Percentiles rank a stretch among this genome's conserved stretches.
Evolutionary conservation across 1,140 invertebrate genomes (phyloP).

Genomic region (Himalopsyche phryganea): DNA sequence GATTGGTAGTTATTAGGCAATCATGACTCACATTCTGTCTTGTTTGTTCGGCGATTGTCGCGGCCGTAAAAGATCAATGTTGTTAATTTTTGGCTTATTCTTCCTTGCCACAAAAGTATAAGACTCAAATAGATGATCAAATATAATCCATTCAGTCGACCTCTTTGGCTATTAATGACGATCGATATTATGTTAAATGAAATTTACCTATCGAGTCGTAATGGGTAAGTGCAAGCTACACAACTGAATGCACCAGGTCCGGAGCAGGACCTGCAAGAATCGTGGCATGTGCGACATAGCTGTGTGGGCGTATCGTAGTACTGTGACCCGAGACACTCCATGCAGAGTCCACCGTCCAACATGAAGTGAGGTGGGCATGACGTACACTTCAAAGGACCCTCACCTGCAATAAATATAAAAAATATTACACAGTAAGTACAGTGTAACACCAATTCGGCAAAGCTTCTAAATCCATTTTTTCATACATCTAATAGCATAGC

Average conservation of each 20-base stretch:
- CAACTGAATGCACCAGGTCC: slow-evolving; percentile 70
- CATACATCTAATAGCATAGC: too few relatives aligned
- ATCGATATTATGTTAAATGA: too few relatives aligned
- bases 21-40: too few relatives aligned
- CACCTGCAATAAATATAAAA: slow-evolving; percentile 48
- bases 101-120: too few relatives aligned
- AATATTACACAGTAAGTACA: not conserved
- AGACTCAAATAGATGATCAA: too few relatives aligned
- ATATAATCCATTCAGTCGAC: too few relatives aligned
- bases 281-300: slow-evolving; percentile 64
- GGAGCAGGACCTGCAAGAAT: slow-evolving; percentile 65
- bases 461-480: not conserved
- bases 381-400: slow-evolving; percentile 68
- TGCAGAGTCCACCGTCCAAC: slow-evolving; percentile 69
- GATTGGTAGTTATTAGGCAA: too few relatives aligned
- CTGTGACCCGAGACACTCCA: slow-evolving; percentile 68
- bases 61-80: too few relatives aligned
- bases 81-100: too few relatives aligned
- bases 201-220: slow-evolving; percentile 63
- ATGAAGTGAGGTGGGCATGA: slow-evolving; percentile 69
- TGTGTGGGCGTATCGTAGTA: slow-evolving; percentile 68
- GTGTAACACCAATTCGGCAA: not conserved
- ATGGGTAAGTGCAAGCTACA: slow-evolving; percentile 59
- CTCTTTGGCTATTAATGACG: too few relatives aligned
- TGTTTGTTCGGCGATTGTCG: too few relatives aligned